phyloP scores from a whole-genome alignment of 2,113 vertebrate genomes.

The Xiphophorus hellerii region DNA sequence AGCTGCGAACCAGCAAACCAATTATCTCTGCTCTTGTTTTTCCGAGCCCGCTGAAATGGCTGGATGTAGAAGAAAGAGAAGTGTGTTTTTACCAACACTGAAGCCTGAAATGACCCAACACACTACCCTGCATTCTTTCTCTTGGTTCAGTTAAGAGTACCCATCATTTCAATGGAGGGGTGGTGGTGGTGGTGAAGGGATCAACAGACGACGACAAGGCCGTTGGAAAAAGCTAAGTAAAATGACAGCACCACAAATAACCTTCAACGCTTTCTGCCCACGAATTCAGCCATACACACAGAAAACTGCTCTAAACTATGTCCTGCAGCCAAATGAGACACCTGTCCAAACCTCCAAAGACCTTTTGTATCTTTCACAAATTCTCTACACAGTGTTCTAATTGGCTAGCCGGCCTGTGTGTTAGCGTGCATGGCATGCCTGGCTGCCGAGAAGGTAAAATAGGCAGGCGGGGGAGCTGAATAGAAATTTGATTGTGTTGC shows the following conservation, averaged over 20 bases:
- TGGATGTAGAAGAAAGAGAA: constrained; percentile 15
- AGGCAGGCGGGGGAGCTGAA: constrained; percentile 93
- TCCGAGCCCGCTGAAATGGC: constrained; percentile 55
- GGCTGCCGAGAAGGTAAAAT: constrained; percentile 93
- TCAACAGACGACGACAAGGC: constrained; percentile 43
- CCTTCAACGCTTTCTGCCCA: constrained; percentile 64
- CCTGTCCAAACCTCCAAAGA: constrained; percentile 93
- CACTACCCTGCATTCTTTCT: neutral
- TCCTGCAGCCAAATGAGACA: constrained; percentile 83
- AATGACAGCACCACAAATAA: constrained; percentile 69
- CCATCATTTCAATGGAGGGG: constrained; percentile 64
- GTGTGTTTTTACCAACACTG: constrained; percentile 18
- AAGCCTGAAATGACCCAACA: constrained; percentile 30
- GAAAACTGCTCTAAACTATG: constrained; percentile 54
- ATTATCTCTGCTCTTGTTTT: constrained; percentile 67
- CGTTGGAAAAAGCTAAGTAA: constrained; percentile 26
- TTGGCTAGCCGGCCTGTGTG: constrained; percentile 86
- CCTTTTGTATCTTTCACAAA: constrained; percentile 99
- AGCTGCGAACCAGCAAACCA: constrained; percentile 63
- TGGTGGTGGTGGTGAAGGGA: constrained; percentile 35
- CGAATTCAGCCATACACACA: constrained; percentile 49
- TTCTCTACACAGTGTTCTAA: constrained; percentile 93
- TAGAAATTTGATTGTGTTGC: constrained; percentile 99
- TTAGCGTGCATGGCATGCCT: constrained; percentile 84
- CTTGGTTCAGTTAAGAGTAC: constrained; percentile 17